Conservation (phyloP, 2,888 invertebrate genomes). For the Psococerastis gibbosa region DNA sequence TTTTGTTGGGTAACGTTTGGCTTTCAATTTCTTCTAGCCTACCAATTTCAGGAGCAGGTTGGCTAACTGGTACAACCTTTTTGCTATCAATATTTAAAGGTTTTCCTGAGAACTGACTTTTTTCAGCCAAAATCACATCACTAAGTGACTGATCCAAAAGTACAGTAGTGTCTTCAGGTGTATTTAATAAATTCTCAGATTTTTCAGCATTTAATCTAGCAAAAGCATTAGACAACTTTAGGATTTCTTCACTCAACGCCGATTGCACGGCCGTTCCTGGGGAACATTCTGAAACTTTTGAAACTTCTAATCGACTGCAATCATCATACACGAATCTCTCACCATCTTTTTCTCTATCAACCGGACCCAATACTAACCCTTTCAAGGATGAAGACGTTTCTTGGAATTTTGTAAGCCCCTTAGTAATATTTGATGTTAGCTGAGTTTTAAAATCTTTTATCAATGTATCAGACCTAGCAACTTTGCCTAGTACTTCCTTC, state of each 20-base stretch:
- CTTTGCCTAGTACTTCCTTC: too few species aligned
- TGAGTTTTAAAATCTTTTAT: background rate
- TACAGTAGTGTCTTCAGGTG: too few species aligned
- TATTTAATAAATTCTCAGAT: too few species aligned
- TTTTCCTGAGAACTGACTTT: too few species aligned
- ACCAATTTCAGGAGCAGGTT: too few species aligned
- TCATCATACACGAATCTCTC: background rate
- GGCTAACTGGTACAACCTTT: too few species aligned
- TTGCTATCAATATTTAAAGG: too few species aligned
- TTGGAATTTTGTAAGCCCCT: background rate
- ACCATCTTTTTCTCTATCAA: background rate
- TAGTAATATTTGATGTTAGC: background rate
- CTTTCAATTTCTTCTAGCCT: too few species aligned
- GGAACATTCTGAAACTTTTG: too few species aligned
- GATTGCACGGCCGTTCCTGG: background rate
- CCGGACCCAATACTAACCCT: background rate
- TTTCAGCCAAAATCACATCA: too few species aligned
- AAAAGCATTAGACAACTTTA: background rate
- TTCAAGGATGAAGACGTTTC: conserved; percentile 3
- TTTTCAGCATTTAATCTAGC: conserved; percentile 10
- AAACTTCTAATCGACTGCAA: background rate
- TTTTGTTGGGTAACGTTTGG: too few species aligned
- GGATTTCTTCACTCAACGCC: background rate
- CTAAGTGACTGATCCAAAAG: too few species aligned
- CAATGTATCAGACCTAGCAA: background rate